phyloP scores from a whole-genome alignment of 2,113 vertebrate species.

The Mus pahari region DNA sequence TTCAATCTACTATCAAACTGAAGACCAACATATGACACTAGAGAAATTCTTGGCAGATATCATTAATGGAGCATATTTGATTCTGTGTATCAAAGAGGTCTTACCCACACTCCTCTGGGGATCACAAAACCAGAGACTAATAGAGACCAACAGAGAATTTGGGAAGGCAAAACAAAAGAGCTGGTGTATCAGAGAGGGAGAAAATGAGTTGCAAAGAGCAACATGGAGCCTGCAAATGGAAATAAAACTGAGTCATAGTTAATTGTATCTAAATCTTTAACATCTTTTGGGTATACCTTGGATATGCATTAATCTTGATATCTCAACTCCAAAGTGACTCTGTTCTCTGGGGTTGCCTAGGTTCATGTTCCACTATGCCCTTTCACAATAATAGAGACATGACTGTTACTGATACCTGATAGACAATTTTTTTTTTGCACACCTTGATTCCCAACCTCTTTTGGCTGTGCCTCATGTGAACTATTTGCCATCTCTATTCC shows the following conservation, averaged over 20 bases:
- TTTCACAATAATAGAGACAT: background rate
- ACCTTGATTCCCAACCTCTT: slow-evolving; percentile 42
- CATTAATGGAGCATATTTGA: slow-evolving; percentile 7
- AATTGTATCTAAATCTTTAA: background rate
- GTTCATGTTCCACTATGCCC: background rate
- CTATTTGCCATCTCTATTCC: slow-evolving; percentile 4
- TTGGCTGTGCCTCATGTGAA: background rate
- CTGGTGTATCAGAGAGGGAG: background rate
- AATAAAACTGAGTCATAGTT: background rate
- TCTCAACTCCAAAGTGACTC: background rate
- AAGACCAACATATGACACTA: background rate
- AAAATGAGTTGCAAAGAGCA: background rate
- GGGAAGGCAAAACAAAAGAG: background rate
- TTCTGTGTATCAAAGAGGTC: background rate
- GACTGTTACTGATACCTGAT: background rate
- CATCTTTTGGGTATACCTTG: background rate
- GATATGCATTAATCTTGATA: background rate
- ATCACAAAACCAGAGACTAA: background rate
- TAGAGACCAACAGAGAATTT: background rate
- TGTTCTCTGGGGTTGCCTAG: background rate
- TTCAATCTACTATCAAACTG: slow-evolving; percentile 33
- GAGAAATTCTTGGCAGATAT: background rate
- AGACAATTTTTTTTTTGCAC: background rate
- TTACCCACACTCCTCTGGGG: background rate
- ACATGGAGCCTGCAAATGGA: background rate